Conservation (phyloP, 23 tunicate species). For the Phallusia fumigata region DNA sequence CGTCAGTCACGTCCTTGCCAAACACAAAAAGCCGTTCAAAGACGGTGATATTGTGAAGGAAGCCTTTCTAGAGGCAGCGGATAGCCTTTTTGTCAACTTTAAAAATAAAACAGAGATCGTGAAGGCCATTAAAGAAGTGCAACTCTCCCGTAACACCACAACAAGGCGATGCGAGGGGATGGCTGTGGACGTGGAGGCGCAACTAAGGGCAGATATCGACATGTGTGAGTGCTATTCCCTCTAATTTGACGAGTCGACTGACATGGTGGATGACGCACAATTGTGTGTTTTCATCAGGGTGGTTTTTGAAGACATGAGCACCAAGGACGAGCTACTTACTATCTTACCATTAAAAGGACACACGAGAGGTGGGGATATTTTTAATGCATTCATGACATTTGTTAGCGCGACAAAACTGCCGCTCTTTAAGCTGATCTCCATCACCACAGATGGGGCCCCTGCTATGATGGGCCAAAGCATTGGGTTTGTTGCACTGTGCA, state of each 20-base stretch:
- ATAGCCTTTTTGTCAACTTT: background rate
- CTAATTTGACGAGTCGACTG: conserved; percentile 16
- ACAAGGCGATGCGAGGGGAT: conserved; percentile 14
- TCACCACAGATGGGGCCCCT: conserved; percentile 16
- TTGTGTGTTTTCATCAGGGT: conserved; percentile 19
- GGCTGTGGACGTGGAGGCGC: background rate
- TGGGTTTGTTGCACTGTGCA: conserved; percentile 24
- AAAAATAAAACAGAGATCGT: background rate
- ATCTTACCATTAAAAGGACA: background rate
- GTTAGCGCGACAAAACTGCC: conserved; percentile 7
- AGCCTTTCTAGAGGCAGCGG: conserved; percentile 14
- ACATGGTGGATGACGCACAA: conserved; percentile 16
- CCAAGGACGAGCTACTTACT: conserved; percentile 22
- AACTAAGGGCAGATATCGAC: background rate
- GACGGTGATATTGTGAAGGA: conserved; percentile 2
- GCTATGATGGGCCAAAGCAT: conserved; percentile 18
- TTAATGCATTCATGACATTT: conserved; percentile 11
- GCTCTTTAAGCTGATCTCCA: background rate
- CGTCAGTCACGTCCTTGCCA: conserved; percentile 11
- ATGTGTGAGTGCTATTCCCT: background rate
- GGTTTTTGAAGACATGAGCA: conserved; percentile 14
- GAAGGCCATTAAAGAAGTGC: background rate
- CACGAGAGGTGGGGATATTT: conserved; percentile 30
- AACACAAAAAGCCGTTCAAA: conserved; percentile 11
- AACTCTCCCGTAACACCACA: background rate